Evolutionary conservation across 2,797 vertebrate genomes (phyloP), one percentile per base, ranked within the genome.

Genomic region (Anguilla anguilla): DNA sequence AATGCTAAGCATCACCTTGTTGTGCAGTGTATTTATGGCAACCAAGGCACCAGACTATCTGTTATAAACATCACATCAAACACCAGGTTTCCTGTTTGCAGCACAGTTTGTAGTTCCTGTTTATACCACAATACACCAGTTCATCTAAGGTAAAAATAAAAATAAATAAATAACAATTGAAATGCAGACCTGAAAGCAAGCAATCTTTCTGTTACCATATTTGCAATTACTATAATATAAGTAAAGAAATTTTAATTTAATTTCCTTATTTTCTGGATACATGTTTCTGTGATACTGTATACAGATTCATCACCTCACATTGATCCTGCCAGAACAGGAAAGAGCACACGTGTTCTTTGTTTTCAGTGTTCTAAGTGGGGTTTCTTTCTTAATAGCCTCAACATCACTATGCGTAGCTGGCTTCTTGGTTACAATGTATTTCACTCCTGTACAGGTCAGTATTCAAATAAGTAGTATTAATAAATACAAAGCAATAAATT

Each of bases 91-190:
- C 79, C 79, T 82, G 79, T 82, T 82, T 82, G 46, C 46, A 82
- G 46, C 79, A n/a, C 19, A 82, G 46, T 49, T 25, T 82, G 79
- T n/a, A 49, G 79, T 82, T 82, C 79, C 79, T 82, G 79, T 82
- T 82, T 82, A 82, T n/a, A 81, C 77, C 79, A 82, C 79, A 82
- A 51, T 51, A 82, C 17, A 82, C 22, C 22, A 82, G 43, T 25
- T 82, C 43, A 82, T 82, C 46, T n/a, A 57, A 85, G 31, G 55
- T 85, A 59, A 13, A 84, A 39, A 49, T 22, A n/a, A 55, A 46
- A 13, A n/a, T 46, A 46, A 43, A 43, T 43, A 43, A 46, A 46
- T 46, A 28, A 35, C 11, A 11, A 3, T 72, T 31, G 69, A 72
- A 72, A 72, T 13, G n/a, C 35, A 39, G n/a, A 43, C 22, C 22